These are phyloP conservation scores for Hydrolagus colliei DNA, from an alignment of 2,797 vertebrate genomes.

Conservation along the genomic window DNA sequence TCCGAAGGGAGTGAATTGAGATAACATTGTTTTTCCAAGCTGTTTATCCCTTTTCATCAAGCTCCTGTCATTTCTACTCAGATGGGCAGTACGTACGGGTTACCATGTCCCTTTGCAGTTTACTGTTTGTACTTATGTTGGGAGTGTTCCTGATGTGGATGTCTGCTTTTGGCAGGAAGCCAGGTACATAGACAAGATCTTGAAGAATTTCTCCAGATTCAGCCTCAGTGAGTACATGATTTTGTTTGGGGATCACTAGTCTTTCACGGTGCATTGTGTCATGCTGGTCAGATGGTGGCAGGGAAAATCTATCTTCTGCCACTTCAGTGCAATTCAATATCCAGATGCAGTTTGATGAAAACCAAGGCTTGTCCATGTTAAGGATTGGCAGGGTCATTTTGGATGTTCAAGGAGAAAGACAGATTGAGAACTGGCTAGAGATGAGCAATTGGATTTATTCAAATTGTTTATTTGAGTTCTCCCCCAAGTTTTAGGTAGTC, in stretches of 20 bases:
- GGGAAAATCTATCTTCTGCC: neutral
- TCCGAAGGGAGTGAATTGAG: neutral
- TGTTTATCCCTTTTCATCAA: constrained; percentile 5
- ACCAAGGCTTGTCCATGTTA: too few species aligned
- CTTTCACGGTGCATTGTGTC: neutral
- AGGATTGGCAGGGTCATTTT: too few species aligned
- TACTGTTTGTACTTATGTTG: constrained; percentile 19
- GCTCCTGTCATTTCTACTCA: constrained; percentile 13
- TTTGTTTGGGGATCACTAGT: neutral
- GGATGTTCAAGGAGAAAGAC: too few species aligned
- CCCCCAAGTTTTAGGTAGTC: too few species aligned
- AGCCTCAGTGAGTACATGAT: constrained; percentile 1
- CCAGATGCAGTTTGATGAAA: neutral
- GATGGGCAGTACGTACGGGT: neutral
- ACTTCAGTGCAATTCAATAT: neutral
- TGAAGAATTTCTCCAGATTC: constrained; percentile 26
- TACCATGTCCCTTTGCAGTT: constrained; percentile 22
- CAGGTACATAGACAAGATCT: constrained; percentile 5
- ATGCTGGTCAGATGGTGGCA: neutral
- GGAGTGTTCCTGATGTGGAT: neutral
- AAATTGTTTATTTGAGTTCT: too few species aligned
- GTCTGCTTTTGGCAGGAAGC: constrained; percentile 16
- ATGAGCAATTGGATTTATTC: too few species aligned
- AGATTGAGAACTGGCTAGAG: too few species aligned
- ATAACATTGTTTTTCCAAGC: neutral